These are phyloP conservation scores for Metalampra italica DNA, from an alignment of 2,888 invertebrate genomes.

Conservation along the genomic window DNA sequence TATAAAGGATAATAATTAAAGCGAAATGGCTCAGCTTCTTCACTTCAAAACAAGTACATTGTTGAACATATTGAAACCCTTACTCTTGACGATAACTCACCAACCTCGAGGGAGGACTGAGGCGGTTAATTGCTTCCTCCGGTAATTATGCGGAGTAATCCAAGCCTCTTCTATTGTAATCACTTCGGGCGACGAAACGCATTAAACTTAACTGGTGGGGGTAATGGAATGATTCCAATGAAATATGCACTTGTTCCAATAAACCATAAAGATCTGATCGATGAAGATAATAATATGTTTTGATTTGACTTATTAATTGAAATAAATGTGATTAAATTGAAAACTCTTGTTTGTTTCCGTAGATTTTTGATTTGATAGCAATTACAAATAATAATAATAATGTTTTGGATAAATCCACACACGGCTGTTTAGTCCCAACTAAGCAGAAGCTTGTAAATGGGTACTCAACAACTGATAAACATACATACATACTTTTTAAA, in stretches of 20 bases:
- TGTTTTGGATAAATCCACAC: no score
- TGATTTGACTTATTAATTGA: no score
- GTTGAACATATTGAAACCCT: slow-evolving; percentile 2
- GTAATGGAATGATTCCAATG: neutral
- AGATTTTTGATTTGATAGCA: no score
- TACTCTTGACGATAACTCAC: slow-evolving; percentile 1
- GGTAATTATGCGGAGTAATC: slow-evolving; percentile 35
- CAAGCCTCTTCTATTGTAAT: slow-evolving; percentile 27
- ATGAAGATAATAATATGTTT: no score
- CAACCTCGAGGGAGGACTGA: slow-evolving; percentile 16
- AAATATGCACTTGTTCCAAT: neutral
- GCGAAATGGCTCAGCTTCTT: neutral
- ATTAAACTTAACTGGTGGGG: slow-evolving; percentile 2
- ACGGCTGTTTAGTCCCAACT: no score
- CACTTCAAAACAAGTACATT: neutral
- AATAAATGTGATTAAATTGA: no score
- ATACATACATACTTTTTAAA: no score
- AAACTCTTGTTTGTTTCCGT: no score
- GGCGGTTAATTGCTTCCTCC: slow-evolving; percentile 32
- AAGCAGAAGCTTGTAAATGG: no score
- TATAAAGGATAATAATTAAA: neutral
- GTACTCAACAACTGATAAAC: no score
- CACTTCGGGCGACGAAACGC: slow-evolving; percentile 3
- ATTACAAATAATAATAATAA: no score
- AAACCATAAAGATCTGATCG: neutral